A percentile compares a stretch with the other conserved stretches of the same genome.
phyloP scores from a whole-genome alignment of 1,140 invertebrate species.

The Zaprionus lachaisei region DNA sequence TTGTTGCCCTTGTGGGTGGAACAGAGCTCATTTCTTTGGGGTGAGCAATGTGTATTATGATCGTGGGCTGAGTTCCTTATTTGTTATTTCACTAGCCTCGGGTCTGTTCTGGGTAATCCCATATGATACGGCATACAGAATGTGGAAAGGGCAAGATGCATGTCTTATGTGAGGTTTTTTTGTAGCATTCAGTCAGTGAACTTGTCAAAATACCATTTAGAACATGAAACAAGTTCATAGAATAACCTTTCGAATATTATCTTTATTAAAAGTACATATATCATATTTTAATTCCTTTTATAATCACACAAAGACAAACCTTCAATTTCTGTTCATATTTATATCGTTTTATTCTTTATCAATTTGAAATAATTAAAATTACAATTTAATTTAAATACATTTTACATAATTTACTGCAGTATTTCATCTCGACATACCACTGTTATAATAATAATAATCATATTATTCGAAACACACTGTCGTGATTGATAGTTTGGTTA shows the following conservation, averaged over 20 bases:
- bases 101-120: not conserved
- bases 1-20: constrained; percentile 59
- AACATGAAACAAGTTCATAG: not conserved
- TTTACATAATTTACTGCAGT: constrained; percentile 75
- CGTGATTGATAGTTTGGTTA: constrained; percentile 38
- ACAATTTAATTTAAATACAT: constrained; percentile 82
- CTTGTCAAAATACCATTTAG: not conserved
- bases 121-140: not conserved
- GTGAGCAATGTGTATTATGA: constrained; percentile 18
- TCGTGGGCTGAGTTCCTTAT: not conserved
- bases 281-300: not conserved
- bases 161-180: not conserved
- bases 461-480: constrained; percentile 22
- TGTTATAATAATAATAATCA: constrained; percentile 44
- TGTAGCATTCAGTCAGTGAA: not conserved
- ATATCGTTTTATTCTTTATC: constrained; percentile 76
- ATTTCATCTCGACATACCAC: constrained; percentile 54
- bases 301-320: not conserved
- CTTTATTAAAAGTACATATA: not conserved
- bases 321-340: constrained; percentile 40
- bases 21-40: constrained; percentile 48
- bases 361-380: constrained; percentile 82
- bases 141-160: not conserved
- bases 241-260: not conserved
- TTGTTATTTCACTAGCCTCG: not conserved